Evolutionary conservation across 1,140 invertebrate species (phyloP).

Genomic region (Acromyrmex charruanus): DNA sequence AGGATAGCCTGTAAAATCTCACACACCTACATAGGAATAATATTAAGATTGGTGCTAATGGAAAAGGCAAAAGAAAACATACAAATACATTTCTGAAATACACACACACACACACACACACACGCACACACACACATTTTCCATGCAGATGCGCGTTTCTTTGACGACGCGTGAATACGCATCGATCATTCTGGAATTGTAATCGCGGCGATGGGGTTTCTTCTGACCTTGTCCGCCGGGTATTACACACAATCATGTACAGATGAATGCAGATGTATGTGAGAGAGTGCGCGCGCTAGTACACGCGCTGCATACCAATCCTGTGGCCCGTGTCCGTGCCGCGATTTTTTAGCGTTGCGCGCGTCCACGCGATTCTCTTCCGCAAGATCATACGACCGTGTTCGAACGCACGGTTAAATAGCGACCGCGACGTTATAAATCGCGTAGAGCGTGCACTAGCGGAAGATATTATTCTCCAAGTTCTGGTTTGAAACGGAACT

Average conservation of each 20-base stretch:
- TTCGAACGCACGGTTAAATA: slow-evolving; percentile 2
- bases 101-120: slow-evolving; percentile 2
- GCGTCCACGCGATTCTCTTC: not conserved
- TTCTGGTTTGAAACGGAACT: slow-evolving; percentile 36
- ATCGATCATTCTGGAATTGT: slow-evolving; percentile 51
- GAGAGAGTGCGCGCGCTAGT: slow-evolving; percentile 31
- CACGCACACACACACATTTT: not conserved
- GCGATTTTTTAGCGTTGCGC: not conserved
- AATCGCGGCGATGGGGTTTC: slow-evolving; percentile 36
- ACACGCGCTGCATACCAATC: slow-evolving; percentile 37
- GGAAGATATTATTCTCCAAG: slow-evolving; percentile 43
- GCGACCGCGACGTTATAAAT: not conserved
- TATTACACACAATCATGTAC: slow-evolving; percentile 68
- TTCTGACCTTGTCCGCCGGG: slow-evolving; percentile 65
- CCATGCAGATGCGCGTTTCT: slow-evolving; percentile 36
- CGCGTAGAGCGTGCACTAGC: slow-evolving; percentile 36
- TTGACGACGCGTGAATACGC: slow-evolving; percentile 57
- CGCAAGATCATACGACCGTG: not conserved
- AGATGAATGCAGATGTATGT: slow-evolving; percentile 36
- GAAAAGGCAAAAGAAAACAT: slow-evolving; percentile 32
- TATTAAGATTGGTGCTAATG: slow-evolving; percentile 74
- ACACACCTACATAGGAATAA: slow-evolving; percentile 40
- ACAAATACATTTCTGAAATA: not conserved
- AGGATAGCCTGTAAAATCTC: slow-evolving; percentile 22
- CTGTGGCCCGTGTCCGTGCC: slow-evolving; percentile 9